These are phyloP conservation scores for Petrolisthes manimaculis DNA, from an alignment of 2,888 invertebrate genomes.

Conservation along the genomic window DNA sequence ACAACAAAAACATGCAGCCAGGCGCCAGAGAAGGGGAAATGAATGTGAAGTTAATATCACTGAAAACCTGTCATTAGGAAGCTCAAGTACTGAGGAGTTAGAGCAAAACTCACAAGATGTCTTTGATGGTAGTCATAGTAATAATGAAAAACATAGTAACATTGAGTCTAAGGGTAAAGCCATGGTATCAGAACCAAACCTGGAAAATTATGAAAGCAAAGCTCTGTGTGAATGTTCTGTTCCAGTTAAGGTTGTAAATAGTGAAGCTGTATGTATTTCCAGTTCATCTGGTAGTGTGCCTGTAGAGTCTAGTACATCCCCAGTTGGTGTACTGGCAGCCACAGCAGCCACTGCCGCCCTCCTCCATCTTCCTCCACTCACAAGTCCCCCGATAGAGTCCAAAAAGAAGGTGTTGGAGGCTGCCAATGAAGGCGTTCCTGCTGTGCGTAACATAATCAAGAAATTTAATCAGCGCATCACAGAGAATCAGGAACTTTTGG, in stretches of 20 bases:
- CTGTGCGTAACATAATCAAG: constrained; percentile 61
- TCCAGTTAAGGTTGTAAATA: neutral
- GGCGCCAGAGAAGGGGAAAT: neutral
- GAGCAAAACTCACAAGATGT: neutral
- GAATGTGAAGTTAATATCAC: too few relatives aligned
- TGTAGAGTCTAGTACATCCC: neutral
- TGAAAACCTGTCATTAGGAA: too few relatives aligned
- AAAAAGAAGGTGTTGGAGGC: constrained; percentile 61
- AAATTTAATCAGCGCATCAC: constrained; percentile 63
- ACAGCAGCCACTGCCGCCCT: constrained; percentile 32
- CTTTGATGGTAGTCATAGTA: neutral
- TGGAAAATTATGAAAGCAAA: too few relatives aligned
- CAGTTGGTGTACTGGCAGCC: neutral
- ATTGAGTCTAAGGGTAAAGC: neutral
- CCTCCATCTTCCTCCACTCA: constrained; percentile 35
- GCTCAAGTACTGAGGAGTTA: too few relatives aligned
- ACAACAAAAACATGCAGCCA: neutral
- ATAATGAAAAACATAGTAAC: neutral
- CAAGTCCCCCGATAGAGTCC: constrained; percentile 57
- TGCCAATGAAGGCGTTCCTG: constrained; percentile 57
- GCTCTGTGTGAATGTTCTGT: too few relatives aligned
- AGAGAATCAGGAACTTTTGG: constrained; percentile 61
- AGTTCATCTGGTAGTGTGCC: neutral
- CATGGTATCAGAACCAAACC: too few relatives aligned
- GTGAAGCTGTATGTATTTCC: neutral